phyloP scores from a whole-genome alignment of 2,888 invertebrate genomes.

The Chymomyza amoena region DNA sequence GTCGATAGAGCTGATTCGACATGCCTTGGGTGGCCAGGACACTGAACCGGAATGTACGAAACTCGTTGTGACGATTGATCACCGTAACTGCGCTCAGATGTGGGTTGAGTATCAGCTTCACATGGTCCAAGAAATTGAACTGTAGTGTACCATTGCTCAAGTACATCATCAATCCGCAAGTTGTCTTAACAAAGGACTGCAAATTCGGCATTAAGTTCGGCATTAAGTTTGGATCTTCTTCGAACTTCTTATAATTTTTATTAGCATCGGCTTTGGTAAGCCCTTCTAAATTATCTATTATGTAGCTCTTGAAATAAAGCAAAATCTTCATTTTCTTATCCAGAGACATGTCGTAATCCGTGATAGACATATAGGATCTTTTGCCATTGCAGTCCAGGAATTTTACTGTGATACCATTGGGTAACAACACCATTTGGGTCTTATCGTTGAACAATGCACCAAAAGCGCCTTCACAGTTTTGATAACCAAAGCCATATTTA shows the following conservation, averaged over 20 bases:
- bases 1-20: constrained; percentile 87
- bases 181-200: constrained; percentile 87
- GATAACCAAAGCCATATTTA: constrained; percentile 99
- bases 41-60: constrained; percentile 93
- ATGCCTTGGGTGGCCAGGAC: constrained; percentile 92
- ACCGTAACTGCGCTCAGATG: constrained; percentile 98
- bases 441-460: constrained; percentile 99
- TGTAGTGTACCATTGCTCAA: constrained; percentile 97
- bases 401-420: constrained; percentile 95
- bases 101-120: constrained; percentile 98
- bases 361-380: constrained; percentile 92
- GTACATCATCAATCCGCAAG: constrained; percentile 97
- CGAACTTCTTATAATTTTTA: constrained; percentile 84
- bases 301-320: constrained; percentile 97
- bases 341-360: constrained; percentile 87
- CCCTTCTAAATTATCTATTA: constrained; percentile 92
- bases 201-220: constrained; percentile 96
- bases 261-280: constrained; percentile 89
- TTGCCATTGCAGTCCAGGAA: constrained; percentile 93
- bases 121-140: constrained; percentile 99
- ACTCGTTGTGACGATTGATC: constrained; percentile 94
- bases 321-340: constrained; percentile 98
- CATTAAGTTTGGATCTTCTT: constrained; percentile 86
- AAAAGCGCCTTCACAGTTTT: constrained; percentile 97
- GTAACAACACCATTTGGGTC: constrained; percentile 94